Percentiles rank a stretch among this genome's conserved stretches.
Conservation (phyloP, 92 coral and sea anemone genomes). For the Paramuricea clavata region DNA sequence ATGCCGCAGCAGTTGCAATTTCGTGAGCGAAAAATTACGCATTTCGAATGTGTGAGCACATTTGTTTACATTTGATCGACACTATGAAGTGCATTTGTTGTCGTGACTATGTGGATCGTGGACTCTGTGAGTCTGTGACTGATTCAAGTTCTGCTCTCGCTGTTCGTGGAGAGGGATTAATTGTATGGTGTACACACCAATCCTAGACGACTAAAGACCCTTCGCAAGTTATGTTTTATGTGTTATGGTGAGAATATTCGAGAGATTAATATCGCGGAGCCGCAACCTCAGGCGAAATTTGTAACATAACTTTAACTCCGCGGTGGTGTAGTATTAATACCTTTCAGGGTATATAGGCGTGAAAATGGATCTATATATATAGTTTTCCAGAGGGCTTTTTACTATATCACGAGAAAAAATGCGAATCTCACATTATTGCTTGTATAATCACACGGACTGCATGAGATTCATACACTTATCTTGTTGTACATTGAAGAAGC, state of each 20-base stretch:
- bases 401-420: background rate
- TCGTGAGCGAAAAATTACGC: slow-evolving; percentile 10
- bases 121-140: background rate
- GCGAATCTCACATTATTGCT: background rate
- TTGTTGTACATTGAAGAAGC: slow-evolving; percentile 35
- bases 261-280: slow-evolving; percentile 6
- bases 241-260: background rate
- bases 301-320: background rate
- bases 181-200: background rate
- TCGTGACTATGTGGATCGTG: background rate
- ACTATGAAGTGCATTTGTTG: slow-evolving; percentile 8
- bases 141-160: background rate
- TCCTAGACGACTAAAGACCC: background rate
- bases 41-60: background rate
- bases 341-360: background rate
- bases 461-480: slow-evolving; percentile 14
- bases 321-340: background rate
- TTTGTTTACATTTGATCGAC: slow-evolving; percentile 16
- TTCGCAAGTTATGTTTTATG: background rate
- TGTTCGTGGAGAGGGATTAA: background rate
- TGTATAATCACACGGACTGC: slow-evolving; percentile 8
- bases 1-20: background rate
- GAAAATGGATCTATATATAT: background rate
- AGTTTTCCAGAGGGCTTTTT: background rate
- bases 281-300: slow-evolving; percentile 18